Percentiles rank a stretch among this genome's conserved stretches.
Evolutionary conservation across 64 coral and sea anemone genomes (phyloP).

Genomic region (Porites lutea): DNA sequence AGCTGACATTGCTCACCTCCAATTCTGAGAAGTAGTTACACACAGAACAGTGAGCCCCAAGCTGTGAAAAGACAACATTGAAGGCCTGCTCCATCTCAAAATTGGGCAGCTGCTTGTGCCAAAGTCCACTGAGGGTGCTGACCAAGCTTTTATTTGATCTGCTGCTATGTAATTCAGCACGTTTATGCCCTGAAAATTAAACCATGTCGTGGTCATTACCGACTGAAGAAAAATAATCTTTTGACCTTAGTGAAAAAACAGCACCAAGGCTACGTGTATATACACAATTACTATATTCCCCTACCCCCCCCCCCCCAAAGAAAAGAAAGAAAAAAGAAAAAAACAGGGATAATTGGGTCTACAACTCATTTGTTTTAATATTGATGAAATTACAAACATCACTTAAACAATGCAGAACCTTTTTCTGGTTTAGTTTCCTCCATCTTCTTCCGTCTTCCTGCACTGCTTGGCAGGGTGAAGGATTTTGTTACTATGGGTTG

Average conservation of each 20-base stretch:
- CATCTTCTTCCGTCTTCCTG: slow-evolving; percentile 59
- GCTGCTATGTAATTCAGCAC: neutral
- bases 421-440: slow-evolving; percentile 52
- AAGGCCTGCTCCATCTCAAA: slow-evolving; percentile 78
- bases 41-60: slow-evolving; percentile 70
- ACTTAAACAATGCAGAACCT: slow-evolving; percentile 15
- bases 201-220: neutral
- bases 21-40: slow-evolving; percentile 74
- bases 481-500: slow-evolving; percentile 90
- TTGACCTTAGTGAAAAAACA: too few relatives aligned
- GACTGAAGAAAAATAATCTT: neutral
- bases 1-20: slow-evolving; percentile 49
- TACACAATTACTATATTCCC: too few relatives aligned
- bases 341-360: too few relatives aligned
- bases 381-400: too few relatives aligned
- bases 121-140: slow-evolving; percentile 60
- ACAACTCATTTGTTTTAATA: too few relatives aligned
- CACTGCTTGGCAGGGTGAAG: slow-evolving; percentile 78
- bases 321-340: too few relatives aligned
- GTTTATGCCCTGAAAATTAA: slow-evolving; percentile 22
- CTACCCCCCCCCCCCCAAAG: too few relatives aligned
- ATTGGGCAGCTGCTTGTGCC: slow-evolving; percentile 74
- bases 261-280: too few relatives aligned
- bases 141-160: neutral
- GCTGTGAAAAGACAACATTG: slow-evolving; percentile 66